Evolutionary conservation across 92 coral and sea anemone genomes (phyloP).

Genomic region (Actinernus sp.): DNA sequence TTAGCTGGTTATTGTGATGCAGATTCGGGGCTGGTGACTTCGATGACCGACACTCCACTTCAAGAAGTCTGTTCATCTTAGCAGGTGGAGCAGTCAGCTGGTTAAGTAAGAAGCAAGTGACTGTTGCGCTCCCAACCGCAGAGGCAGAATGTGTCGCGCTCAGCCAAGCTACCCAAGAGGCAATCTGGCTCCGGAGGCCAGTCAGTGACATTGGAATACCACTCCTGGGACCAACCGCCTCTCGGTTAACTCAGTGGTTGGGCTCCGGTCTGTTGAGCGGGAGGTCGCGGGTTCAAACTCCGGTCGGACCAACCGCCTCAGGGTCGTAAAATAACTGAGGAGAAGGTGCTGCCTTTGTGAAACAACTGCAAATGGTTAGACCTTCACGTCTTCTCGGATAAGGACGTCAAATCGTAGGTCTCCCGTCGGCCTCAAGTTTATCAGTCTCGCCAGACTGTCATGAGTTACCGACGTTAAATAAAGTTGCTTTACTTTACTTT

Average conservation of each 20-base stretch:
- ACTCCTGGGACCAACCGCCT: constrained; percentile 6
- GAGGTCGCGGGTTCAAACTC: no score
- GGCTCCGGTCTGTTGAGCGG: no score
- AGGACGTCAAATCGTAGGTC: no score
- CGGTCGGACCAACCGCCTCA: no score
- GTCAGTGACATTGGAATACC: constrained; percentile 29
- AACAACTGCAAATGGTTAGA: no score
- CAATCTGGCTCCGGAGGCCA: constrained; percentile 37
- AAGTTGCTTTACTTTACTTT: no score
- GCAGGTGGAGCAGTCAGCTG: constrained; percentile 62
- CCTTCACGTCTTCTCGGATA: no score
- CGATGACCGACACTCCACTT: constrained; percentile 49
- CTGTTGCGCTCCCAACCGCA: constrained; percentile 51
- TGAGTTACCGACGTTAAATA: no score
- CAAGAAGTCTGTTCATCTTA: constrained; percentile 30
- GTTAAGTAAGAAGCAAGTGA: constrained; percentile 52
- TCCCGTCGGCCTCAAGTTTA: no score
- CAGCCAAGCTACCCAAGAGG: constrained; percentile 37
- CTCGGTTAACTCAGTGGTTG: neutral
- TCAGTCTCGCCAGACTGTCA: no score
- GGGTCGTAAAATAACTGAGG: no score
- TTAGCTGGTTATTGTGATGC: constrained; percentile 25
- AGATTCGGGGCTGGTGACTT: constrained; percentile 48
- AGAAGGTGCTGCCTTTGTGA: no score
- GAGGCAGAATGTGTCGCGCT: constrained; percentile 55